Evolutionary conservation across 2,888 invertebrate species (phyloP).

Genomic region (Aspidiotus rigidus): DNA sequence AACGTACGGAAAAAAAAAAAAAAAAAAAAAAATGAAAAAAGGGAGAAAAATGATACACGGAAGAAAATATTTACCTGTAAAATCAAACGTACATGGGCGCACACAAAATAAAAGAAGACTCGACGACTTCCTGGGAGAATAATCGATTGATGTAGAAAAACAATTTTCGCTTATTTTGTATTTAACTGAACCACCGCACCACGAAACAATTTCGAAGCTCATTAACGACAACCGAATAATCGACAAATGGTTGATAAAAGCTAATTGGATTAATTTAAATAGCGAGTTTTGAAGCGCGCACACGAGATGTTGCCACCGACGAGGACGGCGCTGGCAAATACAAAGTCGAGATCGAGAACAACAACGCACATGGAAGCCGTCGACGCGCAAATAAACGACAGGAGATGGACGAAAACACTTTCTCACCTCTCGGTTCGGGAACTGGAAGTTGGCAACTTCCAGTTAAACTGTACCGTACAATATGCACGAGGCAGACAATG

Average conservation of each 20-base stretch:
- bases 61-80: too few species aligned
- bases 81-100: too few species aligned
- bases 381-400: slow-evolving; percentile 31
- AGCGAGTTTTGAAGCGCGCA: slow-evolving; percentile 14
- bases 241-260: slow-evolving; percentile 21
- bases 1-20: not conserved
- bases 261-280: slow-evolving; percentile 33
- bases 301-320: slow-evolving; percentile 5
- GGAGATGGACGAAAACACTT: slow-evolving; percentile 32
- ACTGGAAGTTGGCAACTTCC: slow-evolving; percentile 32
- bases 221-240: slow-evolving; percentile 29
- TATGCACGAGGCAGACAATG: slow-evolving; percentile 5
- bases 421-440: slow-evolving; percentile 32
- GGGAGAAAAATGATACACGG: too few species aligned
- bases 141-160: not conserved
- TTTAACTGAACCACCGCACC: not conserved
- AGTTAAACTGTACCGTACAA: slow-evolving; percentile 26
- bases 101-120: too few species aligned
- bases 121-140: too few species aligned
- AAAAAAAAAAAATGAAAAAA: too few species aligned
- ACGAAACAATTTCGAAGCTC: slow-evolving; percentile 20
- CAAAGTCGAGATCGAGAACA: slow-evolving; percentile 22
- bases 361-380: slow-evolving; percentile 27
- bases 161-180: not conserved
- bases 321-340: not conserved